These are phyloP conservation scores for Dysdera silvatica DNA, from an alignment of 1,140 invertebrate genomes.

Conservation along the genomic window DNA sequence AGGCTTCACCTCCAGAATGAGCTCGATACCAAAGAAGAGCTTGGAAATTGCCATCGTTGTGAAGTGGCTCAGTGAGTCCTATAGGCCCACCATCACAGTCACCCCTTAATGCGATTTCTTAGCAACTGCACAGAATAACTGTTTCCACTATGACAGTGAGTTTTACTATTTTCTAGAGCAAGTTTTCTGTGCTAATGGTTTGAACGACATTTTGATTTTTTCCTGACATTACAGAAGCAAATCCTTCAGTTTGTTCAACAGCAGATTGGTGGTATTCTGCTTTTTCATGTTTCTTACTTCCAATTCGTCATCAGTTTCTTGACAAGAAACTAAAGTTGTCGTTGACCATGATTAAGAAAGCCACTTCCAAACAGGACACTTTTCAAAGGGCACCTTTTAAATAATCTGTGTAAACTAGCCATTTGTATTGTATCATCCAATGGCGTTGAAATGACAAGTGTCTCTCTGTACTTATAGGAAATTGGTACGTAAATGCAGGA, in stretches of 20 bases:
- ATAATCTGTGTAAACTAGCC: background rate
- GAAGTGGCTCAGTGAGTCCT: background rate
- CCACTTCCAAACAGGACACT: background rate
- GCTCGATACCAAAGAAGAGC: background rate
- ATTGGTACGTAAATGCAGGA: background rate
- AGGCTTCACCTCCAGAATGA: background rate
- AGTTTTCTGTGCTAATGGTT: background rate
- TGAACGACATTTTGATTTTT: background rate
- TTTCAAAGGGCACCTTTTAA: background rate
- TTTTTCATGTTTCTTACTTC: background rate
- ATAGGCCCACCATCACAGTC: background rate
- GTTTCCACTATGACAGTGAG: background rate
- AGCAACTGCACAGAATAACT: background rate
- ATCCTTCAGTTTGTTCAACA: background rate
- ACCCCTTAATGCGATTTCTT: background rate
- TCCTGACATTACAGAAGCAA: background rate
- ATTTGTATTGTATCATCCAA: background rate
- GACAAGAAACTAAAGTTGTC: background rate
- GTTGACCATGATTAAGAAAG: too few species aligned
- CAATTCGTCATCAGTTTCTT: background rate
- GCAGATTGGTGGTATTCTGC: background rate
- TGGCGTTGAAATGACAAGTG: background rate
- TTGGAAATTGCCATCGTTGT: too few species aligned
- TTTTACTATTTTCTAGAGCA: background rate
- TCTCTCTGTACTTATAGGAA: background rate